Base-by-base conservation (phyloP, 2,888 invertebrate species). In the Leptura quadrifasciata region DNA sequence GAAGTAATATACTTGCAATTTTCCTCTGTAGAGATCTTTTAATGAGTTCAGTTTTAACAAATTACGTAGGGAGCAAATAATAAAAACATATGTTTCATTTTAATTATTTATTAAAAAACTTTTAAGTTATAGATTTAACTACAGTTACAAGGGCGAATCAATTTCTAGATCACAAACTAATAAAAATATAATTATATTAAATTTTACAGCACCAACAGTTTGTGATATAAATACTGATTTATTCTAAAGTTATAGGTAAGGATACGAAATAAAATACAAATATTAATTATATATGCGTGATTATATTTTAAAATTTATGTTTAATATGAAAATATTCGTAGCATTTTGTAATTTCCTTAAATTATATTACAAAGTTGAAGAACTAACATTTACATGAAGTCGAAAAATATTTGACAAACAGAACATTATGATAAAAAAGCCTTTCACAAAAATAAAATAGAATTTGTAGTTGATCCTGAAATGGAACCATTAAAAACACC, bases 271-370 rank as follows among this genome's bases (percentile, higher is more conserved):
- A 86, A 87, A 87, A 87, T 82, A 82, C 85, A 80, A 76, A 79
- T 80, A 78, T 80, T 85, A 85, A 85, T 69, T 86, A 84, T 86
- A 87, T 88, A 88, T 88, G 88, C 88, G 87, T 88, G 88, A 88
- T 88, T 88, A 88, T 88, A 88, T 88, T 88, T 87, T 87, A 86
- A 87, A 87, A 86, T 87, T 87, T 85, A 87, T 85, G 85, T 88
- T 88, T 88, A 88, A 88, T 89, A 89, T 87, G 89, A 88, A 89
- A 89, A 89, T 88, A 88, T 88, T 87, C 85, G 88, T 88, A 88
- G 88, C 87, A 87, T 86, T 87, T 87, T 86, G 85, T 87, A 87
- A 86, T 86, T 86, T 87, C 83, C 87, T 86, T 85, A 88, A 88
- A 88, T 88, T 87, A 88, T 87, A 88, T 87, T 88, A 88, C 88